Percentiles rank a stretch among this genome's conserved stretches.
phyloP scores from a whole-genome alignment of 2,888 invertebrate genomes.

The Archips crataeganus region DNA sequence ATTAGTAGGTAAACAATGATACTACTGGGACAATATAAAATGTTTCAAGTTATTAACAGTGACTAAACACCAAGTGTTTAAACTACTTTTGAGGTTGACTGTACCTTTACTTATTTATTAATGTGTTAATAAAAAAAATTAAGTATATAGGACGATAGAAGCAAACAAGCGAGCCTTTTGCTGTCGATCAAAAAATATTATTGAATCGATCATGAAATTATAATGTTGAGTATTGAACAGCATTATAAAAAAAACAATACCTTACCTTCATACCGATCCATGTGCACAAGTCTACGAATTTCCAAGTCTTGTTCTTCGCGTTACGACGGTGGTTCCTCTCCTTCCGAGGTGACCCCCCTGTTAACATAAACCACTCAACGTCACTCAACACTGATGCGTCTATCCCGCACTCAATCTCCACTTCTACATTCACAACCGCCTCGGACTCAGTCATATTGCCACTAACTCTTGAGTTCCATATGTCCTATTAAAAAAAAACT shows the following conservation, averaged over 20 bases:
- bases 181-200: too few relatives aligned
- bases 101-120: too few relatives aligned
- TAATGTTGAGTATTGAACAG: too few relatives aligned
- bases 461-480: background rate
- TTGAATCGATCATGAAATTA: too few relatives aligned
- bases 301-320: constrained; percentile 67
- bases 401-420: constrained; percentile 70
- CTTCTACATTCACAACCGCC: constrained; percentile 63
- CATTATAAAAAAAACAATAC: background rate
- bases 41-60: too few relatives aligned
- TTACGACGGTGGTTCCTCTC: constrained; percentile 64
- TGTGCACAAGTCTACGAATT: constrained; percentile 71
- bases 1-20: too few relatives aligned
- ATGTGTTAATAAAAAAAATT: too few relatives aligned
- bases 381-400: constrained; percentile 65
- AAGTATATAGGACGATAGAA: too few relatives aligned
- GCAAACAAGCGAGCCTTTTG: too few relatives aligned
- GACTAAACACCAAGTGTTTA: too few relatives aligned
- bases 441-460: constrained; percentile 52
- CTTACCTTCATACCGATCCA: constrained; percentile 80
- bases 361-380: constrained; percentile 74
- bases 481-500: background rate
- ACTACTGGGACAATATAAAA: too few relatives aligned
- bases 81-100: too few relatives aligned
- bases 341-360: constrained; percentile 73